Percentiles rank a stretch among this genome's conserved stretches.
These are phyloP conservation scores for Prinia subflava DNA, from an alignment of 2,113 vertebrate genomes.

Conservation along the genomic window DNA sequence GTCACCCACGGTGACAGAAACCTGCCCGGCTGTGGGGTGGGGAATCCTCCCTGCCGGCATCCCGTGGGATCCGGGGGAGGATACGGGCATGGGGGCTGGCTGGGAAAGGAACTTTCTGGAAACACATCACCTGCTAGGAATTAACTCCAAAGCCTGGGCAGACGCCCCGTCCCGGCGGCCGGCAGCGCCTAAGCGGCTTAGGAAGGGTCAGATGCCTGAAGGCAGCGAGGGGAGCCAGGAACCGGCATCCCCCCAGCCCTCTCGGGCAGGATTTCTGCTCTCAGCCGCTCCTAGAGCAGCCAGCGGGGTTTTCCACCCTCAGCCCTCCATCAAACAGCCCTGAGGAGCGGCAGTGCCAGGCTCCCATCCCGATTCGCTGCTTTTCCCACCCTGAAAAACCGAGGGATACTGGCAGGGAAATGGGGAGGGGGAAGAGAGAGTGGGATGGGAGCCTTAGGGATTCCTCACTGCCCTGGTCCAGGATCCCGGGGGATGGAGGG, in stretches of 20 bases:
- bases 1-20: not conserved
- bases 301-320: too few relatives aligned
- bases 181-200: conserved; percentile 46
- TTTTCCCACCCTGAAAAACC: not conserved
- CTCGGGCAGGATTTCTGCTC: not conserved
- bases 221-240: not conserved
- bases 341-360: not conserved
- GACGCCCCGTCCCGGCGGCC: not conserved
- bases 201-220: not conserved
- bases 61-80: not conserved
- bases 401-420: accelerated
- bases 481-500: accelerated
- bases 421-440: accelerated
- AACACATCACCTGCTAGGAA: conserved; percentile 59
- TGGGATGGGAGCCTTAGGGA: accelerated
- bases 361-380: accelerated
- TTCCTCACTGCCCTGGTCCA: accelerated
- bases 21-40: not conserved
- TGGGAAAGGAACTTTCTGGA: not conserved
- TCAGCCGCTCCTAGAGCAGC: not conserved
- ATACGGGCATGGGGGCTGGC: not conserved
- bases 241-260: accelerated
- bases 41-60: not conserved
- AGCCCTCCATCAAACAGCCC: not conserved
- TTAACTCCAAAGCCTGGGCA: conserved; percentile 28